Evolutionary conservation across 2,113 vertebrate genomes (phyloP).

Genomic region (Mesembrinibis cayennensis): DNA sequence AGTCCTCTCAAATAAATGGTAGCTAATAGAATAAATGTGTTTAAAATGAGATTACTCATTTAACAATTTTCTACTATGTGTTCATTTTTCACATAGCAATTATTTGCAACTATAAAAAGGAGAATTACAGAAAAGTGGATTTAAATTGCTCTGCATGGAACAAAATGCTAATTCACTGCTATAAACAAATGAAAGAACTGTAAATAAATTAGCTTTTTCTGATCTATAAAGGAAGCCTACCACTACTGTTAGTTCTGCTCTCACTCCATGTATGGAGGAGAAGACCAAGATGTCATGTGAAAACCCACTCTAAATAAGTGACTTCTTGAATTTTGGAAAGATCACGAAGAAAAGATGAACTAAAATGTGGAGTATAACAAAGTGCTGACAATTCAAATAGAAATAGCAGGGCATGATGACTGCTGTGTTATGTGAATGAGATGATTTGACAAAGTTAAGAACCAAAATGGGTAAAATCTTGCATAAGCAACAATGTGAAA

Average conservation of each 20-base stretch:
- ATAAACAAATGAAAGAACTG: not conserved
- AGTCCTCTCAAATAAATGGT: not conserved
- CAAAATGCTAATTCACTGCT: not conserved
- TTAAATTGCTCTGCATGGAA: conserved; percentile 6
- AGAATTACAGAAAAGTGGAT: conserved; percentile 2
- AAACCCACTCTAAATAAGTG: not conserved
- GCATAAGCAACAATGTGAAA: not conserved
- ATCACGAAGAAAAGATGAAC: not conserved
- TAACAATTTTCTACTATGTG: not conserved
- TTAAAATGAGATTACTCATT: not conserved
- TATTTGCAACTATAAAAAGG: not conserved
- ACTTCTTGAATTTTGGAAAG: not conserved
- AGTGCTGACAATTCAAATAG: not conserved
- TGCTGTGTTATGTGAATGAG: not conserved
- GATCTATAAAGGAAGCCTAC: not conserved
- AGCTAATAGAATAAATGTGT: not conserved
- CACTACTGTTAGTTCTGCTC: not conserved
- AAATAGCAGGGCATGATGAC: not conserved
- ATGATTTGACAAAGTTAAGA: not conserved
- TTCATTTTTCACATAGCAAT: conserved; percentile 24
- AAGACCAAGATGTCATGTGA: not conserved
- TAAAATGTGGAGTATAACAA: not conserved
- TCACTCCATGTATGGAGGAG: not conserved
- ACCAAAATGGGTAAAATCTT: not conserved
- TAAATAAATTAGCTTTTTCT: not conserved